Evolutionary conservation across 2,888 invertebrate species (phyloP).

Genomic region (Cheilosia vernalis): DNA sequence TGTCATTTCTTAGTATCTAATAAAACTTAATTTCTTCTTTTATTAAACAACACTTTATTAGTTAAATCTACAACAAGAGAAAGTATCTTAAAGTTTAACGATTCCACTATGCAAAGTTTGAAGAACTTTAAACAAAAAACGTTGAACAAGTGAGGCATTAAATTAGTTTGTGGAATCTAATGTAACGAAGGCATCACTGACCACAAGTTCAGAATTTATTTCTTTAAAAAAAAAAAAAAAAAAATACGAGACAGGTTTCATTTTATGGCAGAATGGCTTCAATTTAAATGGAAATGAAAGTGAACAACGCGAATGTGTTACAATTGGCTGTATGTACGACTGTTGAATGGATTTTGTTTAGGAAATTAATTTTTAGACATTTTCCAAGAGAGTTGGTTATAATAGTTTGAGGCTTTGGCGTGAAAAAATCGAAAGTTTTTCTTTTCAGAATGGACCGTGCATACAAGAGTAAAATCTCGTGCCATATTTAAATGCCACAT

Average conservation of each 20-base stretch:
- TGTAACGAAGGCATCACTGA: conserved; percentile 7
- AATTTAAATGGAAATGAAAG: conserved; percentile 24
- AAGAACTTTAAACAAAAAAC: not conserved
- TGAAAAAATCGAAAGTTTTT: not conserved
- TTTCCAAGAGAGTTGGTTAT: not conserved
- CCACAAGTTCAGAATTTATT: conserved; percentile 25
- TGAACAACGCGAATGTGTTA: conserved; percentile 13
- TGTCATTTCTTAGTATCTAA: not conserved
- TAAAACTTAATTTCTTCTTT: not conserved
- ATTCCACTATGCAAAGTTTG: not conserved
- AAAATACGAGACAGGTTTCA: conserved; percentile 4
- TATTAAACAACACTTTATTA: conserved; percentile 2
- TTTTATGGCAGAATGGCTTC: conserved; percentile 11
- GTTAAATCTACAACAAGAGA: not conserved
- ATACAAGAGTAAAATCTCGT: too few species aligned
- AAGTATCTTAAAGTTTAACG: conserved; percentile 7
- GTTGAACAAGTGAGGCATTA: conserved; percentile 22
- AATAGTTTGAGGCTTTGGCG: not conserved
- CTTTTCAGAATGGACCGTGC: too few species aligned
- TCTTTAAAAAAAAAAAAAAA: not conserved
- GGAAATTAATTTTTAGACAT: not conserved
- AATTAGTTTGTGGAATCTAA: conserved; percentile 19
- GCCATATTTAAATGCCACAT: too few species aligned
- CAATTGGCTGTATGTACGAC: not conserved
- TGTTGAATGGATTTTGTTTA: not conserved